Evolutionary conservation across 1,140 invertebrate species (phyloP), one percentile per base, ranked within the genome.

Genomic region (Leptinotarsa undecemlineata): DNA sequence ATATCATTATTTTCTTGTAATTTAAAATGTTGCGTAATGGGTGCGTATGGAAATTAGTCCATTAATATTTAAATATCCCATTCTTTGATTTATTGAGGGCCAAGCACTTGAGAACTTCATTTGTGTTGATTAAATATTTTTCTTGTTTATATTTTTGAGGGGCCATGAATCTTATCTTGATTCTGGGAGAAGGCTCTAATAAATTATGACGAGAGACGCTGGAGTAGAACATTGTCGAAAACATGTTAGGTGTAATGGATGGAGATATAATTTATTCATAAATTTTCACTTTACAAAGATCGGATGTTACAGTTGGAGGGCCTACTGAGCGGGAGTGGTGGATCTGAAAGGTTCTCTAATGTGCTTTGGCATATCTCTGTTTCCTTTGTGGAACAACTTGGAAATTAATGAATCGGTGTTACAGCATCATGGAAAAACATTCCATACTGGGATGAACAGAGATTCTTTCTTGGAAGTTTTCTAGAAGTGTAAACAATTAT

Each of bases 1-100:
- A 74, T 77, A 77, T 78, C 79, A 78, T 80, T 80, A 80, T 78
- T 80, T 76, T 73, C 79, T 66, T 78, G 75, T 80, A 76, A 77
- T 81, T 81, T 79, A 80, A 77, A 76, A 74, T 72, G 76, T 79
- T 82, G 68, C 79, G 73, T 80, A 80, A 78, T 77, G 72, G 77
- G 72, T 80, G 78, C 74, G 77, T 77, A 81, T 78, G 80, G 79
- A 76, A 77, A 80, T 81, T 74, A 67, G 74, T 74, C 76, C 77
- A 76, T 78, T 78, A 75, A 77, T 77, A 76, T 66, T 68, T 63
- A 74, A 73, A 77, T 74, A 76, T 73, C 71, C 73, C 75, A 70
- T 73, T 73, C 71, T 77, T 77, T 80, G 78, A 80, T 78, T 79
- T 79, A 80, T 80, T 69, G 74, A 68, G 8, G 2, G 8, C 64